Base-by-base conservation (phyloP, 2,888 invertebrate species). In the Odontocolon sp. region DNA sequence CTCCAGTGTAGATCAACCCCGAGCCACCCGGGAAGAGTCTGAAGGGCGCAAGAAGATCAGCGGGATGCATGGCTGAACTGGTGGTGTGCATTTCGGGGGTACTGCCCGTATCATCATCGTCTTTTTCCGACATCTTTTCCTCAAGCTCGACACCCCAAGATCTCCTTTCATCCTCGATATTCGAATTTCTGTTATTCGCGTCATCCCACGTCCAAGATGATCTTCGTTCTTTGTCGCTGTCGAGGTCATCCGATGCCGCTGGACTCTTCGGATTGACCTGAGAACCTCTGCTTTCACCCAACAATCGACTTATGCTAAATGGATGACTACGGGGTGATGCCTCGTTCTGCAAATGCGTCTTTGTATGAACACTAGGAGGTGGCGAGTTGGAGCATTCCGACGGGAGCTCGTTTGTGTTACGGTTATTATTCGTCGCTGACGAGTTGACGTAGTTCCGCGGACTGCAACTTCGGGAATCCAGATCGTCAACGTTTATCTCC, bases 1-100 rank as follows among this genome's bases (percentile, higher is more conserved):
- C 94, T 72, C 92, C 91, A 64, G 93, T 90, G 88, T 90, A 90
- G 69, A 90, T 86, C 64, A 90, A 80, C 9, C 90, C 87, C 1
- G 89, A 87, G 16, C 87, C 86, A 42, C 87, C 81, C 3, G 88
- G 81, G 80, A 90, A 84, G 63, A 90, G 66, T 67, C 87, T 81
- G 63, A 87, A 86, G 1, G 87, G 87, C 8, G 87, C 85, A 31
- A 87, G 76, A 0, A 87, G 80, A 70, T 87, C 87, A 69, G 87
- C 77, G 66, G 83, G 81, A 80, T 85, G 78, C 78, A 88, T 70
- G 74, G 86, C 81, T 42, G 84, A 70, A 26, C 82, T 77, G 59
- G 78, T 80, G 3, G 80, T 76, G 52, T 86, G 87, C 3, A 84
- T 85, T 42, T 89, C 89, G 2, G 88, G 84, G 0, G 88, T 87